phyloP scores from a whole-genome alignment of 2,888 invertebrate species.

The Plagiodera versicolora region DNA sequence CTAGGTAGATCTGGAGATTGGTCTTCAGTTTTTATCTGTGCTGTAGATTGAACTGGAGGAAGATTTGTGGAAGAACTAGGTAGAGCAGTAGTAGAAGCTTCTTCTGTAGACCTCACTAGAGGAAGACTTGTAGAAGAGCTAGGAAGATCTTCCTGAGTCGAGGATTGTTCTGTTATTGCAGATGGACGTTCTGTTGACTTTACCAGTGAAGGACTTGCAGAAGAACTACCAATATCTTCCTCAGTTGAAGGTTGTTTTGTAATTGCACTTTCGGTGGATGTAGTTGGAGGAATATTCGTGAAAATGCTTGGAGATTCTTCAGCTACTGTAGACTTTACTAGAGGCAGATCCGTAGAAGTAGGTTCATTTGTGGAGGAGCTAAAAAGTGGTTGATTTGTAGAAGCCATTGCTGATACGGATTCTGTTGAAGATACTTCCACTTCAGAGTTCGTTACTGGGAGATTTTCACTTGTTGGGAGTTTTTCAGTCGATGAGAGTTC shows the following conservation, averaged over 20 bases:
- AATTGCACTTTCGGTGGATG: background rate
- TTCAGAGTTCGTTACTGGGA: background rate
- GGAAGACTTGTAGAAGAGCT: background rate
- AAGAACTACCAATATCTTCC: background rate
- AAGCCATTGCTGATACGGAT: background rate
- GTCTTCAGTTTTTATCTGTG: background rate
- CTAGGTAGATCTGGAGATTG: background rate
- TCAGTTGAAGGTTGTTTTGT: background rate
- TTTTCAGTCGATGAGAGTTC: background rate
- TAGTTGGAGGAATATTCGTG: too few relatives aligned
- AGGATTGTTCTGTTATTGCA: background rate
- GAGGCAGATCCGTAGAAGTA: too few relatives aligned
- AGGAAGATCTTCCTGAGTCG: background rate
- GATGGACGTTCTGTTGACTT: slow-evolving; percentile 6
- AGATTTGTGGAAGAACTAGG: background rate
- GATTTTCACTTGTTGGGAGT: background rate
- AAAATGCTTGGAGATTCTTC: too few relatives aligned
- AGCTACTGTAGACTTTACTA: too few relatives aligned
- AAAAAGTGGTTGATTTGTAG: background rate
- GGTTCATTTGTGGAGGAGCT: too few relatives aligned
- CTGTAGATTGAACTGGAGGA: background rate
- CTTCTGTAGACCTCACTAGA: slow-evolving; percentile 17
- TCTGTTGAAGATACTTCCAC: background rate
- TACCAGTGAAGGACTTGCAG: slow-evolving; percentile 8
- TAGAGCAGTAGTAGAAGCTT: slow-evolving; percentile 2